Percentiles rank a stretch among this genome's conserved stretches.
Conservation (phyloP, 2,888 invertebrate species). For the Polyploca ridens region DNA sequence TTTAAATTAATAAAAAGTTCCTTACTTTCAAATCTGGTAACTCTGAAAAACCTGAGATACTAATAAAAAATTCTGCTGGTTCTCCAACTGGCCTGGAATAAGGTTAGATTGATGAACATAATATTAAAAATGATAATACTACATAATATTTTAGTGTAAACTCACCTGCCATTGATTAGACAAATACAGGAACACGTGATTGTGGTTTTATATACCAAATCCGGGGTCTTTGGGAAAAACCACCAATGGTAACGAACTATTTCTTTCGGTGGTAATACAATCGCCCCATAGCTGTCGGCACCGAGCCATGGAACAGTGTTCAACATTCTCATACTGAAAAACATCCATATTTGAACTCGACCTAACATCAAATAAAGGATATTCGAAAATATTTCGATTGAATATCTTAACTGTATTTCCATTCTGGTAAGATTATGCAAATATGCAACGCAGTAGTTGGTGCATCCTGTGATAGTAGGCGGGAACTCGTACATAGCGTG, state of each 20-base stretch:
- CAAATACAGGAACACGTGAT: conserved; percentile 72
- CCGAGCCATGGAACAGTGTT: conserved; percentile 70
- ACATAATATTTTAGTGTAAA: neutral
- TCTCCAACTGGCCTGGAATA: conserved; percentile 71
- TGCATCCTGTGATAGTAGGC: conserved; percentile 74
- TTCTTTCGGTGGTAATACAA: conserved; percentile 70
- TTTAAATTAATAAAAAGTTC: conserved; percentile 7
- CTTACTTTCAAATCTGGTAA: conserved; percentile 70
- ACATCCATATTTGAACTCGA: neutral
- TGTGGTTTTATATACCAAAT: conserved; percentile 70
- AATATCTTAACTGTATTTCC: conserved; percentile 68
- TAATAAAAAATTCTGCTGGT: conserved; percentile 67
- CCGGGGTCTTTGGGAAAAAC: conserved; percentile 69
- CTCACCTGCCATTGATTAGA: conserved; percentile 68
- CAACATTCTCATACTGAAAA: conserved; percentile 67
- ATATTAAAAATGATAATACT: too few relatives aligned
- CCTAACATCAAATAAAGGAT: neutral
- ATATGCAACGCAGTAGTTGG: conserved; percentile 70
- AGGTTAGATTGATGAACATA: neutral
- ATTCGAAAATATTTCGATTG: neutral
- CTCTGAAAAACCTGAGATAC: conserved; percentile 74
- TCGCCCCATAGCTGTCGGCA: conserved; percentile 62
- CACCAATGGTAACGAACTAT: conserved; percentile 73
- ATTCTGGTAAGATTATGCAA: conserved; percentile 76
- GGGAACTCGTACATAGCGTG: conserved; percentile 75